Percentiles rank a stretch among this genome's conserved stretches.
These are phyloP conservation scores for Metallyticus violacea DNA, from an alignment of 2,888 invertebrate species.

Conservation along the genomic window DNA sequence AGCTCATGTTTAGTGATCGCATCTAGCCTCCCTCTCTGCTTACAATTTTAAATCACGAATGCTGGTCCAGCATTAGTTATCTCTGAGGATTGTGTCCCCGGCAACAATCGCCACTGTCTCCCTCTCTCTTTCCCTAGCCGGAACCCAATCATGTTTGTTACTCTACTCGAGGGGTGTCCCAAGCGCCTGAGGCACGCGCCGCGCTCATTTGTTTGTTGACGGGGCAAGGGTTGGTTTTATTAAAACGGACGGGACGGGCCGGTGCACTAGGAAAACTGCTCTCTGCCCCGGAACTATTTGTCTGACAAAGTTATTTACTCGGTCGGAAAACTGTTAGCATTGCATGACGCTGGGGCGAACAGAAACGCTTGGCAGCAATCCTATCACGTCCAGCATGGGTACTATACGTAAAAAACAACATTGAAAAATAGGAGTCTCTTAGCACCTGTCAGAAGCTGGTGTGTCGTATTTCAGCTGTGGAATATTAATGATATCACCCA, in stretches of 20 bases:
- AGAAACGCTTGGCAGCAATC: too few species aligned
- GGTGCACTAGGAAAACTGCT: background rate
- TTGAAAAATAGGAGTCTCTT: background rate
- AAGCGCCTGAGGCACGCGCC: background rate
- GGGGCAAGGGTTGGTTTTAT: background rate
- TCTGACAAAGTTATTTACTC: background rate
- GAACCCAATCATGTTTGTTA: background rate
- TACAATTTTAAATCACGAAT: background rate
- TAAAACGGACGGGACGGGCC: background rate
- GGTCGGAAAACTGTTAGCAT: background rate
- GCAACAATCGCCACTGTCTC: too few species aligned
- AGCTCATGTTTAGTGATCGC: too few species aligned
- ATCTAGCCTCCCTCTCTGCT: background rate
- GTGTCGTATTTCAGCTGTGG: background rate
- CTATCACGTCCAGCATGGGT: background rate
- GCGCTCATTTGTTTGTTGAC: background rate
- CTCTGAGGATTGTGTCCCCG: background rate
- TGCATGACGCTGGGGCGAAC: background rate
- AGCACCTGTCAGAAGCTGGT: background rate
- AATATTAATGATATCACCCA: background rate
- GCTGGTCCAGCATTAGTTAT: background rate
- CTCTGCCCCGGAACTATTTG: background rate
- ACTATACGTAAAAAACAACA: background rate
- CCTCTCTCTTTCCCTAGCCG: background rate
- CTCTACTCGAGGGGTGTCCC: background rate